These are phyloP conservation scores for Onychorhynchus coronatus DNA, from an alignment of 2,113 vertebrate genomes.

Conservation along the genomic window DNA sequence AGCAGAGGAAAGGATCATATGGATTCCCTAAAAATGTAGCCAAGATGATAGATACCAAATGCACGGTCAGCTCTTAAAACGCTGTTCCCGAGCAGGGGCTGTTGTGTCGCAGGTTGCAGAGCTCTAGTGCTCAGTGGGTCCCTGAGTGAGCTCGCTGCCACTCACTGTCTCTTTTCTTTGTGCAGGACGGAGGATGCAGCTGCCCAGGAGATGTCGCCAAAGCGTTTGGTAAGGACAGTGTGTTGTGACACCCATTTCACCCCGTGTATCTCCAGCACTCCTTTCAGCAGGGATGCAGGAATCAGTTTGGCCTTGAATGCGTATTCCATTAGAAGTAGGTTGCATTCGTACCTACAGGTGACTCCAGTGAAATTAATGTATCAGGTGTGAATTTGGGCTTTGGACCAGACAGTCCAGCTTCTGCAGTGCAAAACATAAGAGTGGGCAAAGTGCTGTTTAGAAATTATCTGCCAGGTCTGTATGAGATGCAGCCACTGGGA, in stretches of 20 bases:
- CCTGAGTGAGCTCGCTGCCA: neutral
- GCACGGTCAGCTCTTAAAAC: neutral
- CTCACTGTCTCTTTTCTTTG: neutral
- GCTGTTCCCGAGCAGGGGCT: neutral
- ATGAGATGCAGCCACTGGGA: neutral
- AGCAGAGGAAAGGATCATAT: neutral
- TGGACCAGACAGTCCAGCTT: neutral
- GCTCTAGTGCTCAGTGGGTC: neutral
- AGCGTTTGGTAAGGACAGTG: slow-evolving; percentile 87
- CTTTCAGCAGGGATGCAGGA: neutral
- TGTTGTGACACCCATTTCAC: neutral
- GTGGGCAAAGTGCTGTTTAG: neutral
- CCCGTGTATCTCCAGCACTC: rapidly evolving
- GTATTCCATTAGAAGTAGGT: neutral
- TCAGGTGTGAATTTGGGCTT: neutral
- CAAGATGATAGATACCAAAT: neutral
- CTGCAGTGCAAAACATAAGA: neutral
- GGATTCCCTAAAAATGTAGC: neutral
- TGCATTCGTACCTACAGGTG: neutral
- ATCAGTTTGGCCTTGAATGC: neutral
- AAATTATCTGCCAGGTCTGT: neutral
- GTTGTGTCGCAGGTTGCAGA: neutral
- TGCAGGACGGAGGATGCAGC: slow-evolving; percentile 94
- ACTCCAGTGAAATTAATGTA: neutral
- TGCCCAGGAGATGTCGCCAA: slow-evolving; percentile 98